Conservation (phyloP, 2,888 invertebrate species). For the Byasa hedistus region DNA sequence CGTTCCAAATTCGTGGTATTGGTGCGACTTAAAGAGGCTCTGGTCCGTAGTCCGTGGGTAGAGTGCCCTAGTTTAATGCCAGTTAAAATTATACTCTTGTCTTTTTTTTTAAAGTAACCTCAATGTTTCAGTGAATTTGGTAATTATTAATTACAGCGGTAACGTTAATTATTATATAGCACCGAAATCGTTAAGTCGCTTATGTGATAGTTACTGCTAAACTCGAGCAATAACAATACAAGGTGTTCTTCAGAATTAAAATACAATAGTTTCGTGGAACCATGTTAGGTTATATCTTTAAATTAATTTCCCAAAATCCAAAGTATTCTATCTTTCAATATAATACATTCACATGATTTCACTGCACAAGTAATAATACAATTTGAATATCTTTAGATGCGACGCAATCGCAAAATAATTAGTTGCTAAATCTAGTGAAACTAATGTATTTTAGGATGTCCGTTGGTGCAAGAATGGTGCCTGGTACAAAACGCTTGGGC, state of each 20-base stretch:
- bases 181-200: too few relatives aligned
- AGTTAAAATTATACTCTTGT: slow-evolving; percentile 19
- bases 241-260: too few relatives aligned
- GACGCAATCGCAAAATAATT: not conserved
- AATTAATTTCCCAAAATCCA: not conserved
- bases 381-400: not conserved
- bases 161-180: not conserved
- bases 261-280: too few relatives aligned
- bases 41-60: slow-evolving; percentile 4
- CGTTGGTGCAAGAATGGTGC: slow-evolving; percentile 13
- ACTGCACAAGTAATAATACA: not conserved
- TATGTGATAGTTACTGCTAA: too few relatives aligned
- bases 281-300: too few relatives aligned
- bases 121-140: slow-evolving; percentile 16
- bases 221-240: too few relatives aligned
- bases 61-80: slow-evolving; percentile 22
- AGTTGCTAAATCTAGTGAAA: slow-evolving; percentile 8
- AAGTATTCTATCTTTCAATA: not conserved
- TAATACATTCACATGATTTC: not conserved
- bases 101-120: slow-evolving; percentile 11
- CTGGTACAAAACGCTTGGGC: slow-evolving; percentile 2
- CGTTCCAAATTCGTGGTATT: slow-evolving; percentile 23
- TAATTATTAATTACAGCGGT: slow-evolving; percentile 5
- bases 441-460: slow-evolving; percentile 11
- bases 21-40: slow-evolving; percentile 12